Percentiles rank a stretch among this genome's conserved stretches.
Evolutionary conservation across 2,888 invertebrate genomes (phyloP).

Genomic region (Yponomeuta sedellus): DNA sequence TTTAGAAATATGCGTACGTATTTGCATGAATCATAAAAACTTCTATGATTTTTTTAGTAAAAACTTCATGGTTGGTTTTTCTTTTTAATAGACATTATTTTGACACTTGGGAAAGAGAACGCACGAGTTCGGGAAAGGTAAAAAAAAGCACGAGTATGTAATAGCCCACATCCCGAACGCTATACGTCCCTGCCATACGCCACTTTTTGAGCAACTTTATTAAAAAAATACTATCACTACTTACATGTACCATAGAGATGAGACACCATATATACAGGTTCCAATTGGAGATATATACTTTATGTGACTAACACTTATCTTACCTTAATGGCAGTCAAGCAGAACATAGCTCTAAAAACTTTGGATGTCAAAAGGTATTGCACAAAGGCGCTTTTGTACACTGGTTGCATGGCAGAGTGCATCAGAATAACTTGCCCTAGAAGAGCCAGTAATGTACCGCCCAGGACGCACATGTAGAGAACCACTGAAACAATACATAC

Average conservation of each 20-base stretch:
- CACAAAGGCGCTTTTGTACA: slow-evolving; percentile 38
- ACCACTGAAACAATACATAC: slow-evolving; percentile 40
- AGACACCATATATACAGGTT: not conserved
- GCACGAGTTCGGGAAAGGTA: no score
- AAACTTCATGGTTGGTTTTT: no score
- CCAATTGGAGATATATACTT: slow-evolving; percentile 2
- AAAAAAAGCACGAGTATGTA: no score
- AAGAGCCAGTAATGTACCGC: slow-evolving; percentile 46
- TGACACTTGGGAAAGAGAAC: no score
- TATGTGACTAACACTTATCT: not conserved
- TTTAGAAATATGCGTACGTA: no score
- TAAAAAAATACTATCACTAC: no score
- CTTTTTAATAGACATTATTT: no score
- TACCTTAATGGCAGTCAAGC: slow-evolving; percentile 54
- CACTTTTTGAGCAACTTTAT: no score
- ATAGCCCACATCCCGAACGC: no score
- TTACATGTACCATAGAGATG: slow-evolving; percentile 6
- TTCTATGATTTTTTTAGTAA: no score
- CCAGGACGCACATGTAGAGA: slow-evolving; percentile 48
- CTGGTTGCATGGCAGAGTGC: slow-evolving; percentile 33
- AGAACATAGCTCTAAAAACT: slow-evolving; percentile 45
- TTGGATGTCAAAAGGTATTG: slow-evolving; percentile 39
- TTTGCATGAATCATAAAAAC: no score
- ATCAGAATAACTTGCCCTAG: slow-evolving; percentile 47
- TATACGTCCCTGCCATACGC: no score